Evolutionary conservation across 2,113 vertebrate genomes (phyloP), one percentile per base, ranked within the genome.

Genomic region (Cygnus buccinator): DNA sequence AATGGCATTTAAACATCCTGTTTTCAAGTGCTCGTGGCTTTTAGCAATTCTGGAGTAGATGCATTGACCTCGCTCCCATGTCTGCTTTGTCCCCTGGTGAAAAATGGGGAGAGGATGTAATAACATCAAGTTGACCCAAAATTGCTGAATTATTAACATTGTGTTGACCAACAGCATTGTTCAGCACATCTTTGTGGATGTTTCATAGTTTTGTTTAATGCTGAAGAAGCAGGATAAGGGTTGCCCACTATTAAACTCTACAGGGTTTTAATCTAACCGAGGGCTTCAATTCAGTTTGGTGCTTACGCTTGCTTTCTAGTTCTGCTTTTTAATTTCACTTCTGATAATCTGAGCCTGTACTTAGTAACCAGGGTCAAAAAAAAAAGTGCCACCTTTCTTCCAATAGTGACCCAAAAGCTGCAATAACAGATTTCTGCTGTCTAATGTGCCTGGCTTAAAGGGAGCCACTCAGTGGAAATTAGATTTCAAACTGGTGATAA

Each of bases 61-160:
- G 19, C 7, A 4, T 21, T 89, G 46, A 26, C 33, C 29, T 74
- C 1, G 0, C 9, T 44, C 43, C 20, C 8, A 4, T 0, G 0
- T 68, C 54, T 31, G 1, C 1, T 0, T 31, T 65, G 35, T 61
- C 9, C 11, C 11, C 35, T n/a, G 10, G 7, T 73, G 63, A 76
- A 85, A 83, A 94, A 55, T 1, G 17, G 52, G 50, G 31, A 13
- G 29, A 25, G 41, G 41, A 20, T 90, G 52, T 89, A n/a, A 25
- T 16, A 63, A 6, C 14, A 1, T 84, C 18, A 1, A 3, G 16
- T 33, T 84, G 55, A 19, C 31, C 0, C 0, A n/a, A 70, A 61
- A 31, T 21, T 43, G 37, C 21, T 66, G 33, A 35, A 73, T 46
- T 35, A 48, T 0, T 43, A 23, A 43, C 5, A 4, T 35, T 13